A percentile compares a stretch with the other conserved stretches of the same genome.
phyloP scores from a whole-genome alignment of 2,888 invertebrate genomes.

The Athrips mouffetella region DNA sequence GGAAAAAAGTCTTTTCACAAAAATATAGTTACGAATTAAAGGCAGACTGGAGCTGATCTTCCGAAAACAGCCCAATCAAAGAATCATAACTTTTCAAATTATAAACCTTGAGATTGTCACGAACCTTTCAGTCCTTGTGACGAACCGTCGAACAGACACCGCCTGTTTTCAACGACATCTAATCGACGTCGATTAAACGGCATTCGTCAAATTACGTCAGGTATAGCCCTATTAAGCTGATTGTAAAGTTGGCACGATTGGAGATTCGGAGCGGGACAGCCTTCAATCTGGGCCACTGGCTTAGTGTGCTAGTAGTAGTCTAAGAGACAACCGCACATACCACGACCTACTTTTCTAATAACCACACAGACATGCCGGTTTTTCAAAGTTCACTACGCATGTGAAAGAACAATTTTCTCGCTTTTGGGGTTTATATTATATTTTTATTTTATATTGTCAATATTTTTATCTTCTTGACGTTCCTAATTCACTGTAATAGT shows the following conservation, averaged over 20 bases:
- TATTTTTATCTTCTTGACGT: too few relatives aligned
- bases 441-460: too few relatives aligned
- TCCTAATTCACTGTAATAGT: too few relatives aligned
- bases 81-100: neutral
- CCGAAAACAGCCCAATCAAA: neutral
- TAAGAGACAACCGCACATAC: too few relatives aligned
- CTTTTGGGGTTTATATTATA: too few relatives aligned
- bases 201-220: slow-evolving; percentile 14
- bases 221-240: slow-evolving; percentile 31
- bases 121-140: neutral
- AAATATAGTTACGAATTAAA: too few relatives aligned
- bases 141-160: slow-evolving; percentile 8
- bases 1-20: too few relatives aligned
- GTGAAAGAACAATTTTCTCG: too few relatives aligned
- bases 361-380: too few relatives aligned
- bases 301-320: slow-evolving; percentile 43
- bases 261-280: slow-evolving; percentile 64
- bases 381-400: too few relatives aligned
- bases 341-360: too few relatives aligned
- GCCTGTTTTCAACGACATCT: slow-evolving; percentile 24
- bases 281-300: slow-evolving; percentile 71
- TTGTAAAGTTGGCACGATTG: slow-evolving; percentile 53
- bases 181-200: slow-evolving; percentile 18
- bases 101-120: neutral
- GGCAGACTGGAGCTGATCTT: too few relatives aligned